Evolutionary conservation across 2,797 vertebrate genomes (phyloP), one percentile per base, ranked within the genome.

Genomic region (Setipinna tenuifilis): DNA sequence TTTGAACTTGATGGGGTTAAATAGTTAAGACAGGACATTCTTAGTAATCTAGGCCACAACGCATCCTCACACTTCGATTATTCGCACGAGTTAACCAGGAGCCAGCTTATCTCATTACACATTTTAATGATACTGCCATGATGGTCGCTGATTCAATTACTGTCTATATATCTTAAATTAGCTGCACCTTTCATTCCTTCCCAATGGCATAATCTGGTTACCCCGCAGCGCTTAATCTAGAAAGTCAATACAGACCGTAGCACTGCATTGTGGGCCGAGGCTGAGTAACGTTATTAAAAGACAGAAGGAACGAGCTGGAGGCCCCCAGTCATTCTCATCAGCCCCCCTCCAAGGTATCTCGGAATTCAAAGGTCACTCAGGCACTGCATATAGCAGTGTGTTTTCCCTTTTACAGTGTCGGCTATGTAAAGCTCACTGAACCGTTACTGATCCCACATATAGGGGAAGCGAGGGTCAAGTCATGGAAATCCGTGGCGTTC

Each of bases 71-170:
- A 21, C 31, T 78, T 87, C 85, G 25, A 61, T 84, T 87, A 88
- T 82, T 41, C 75, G 78, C 11, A 50, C 82, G 80, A 78, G 59
- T 58, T 88, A 48, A 88, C 85, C 78, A 83, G 62, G 88, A 85
- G 86, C 54, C 7, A 84, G 83, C 89, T 61, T 3, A 78, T 88
- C 84, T 89, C 68, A 89, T 89, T 87, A 85, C 46, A 85, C 25
- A 58, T 88, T 81, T 54, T 87, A 89, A 91, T 88, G 83, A 87
- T 82, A 62, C 61, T 19, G 50, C 41, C 28, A 81, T 35, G 7
- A 78, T 81, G 78, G 61, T 50, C 85, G 83, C 75, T 85, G 84
- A 91, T 90, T 46, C 78, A 87, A 87, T 90, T 90, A 85, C 85
- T 83, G 59, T 88, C 50, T 11, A 71, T 87, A 85, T 85, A 82